Evolutionary conservation across 2,888 invertebrate species (phyloP).

Genomic region (Yponomeuta malinellus): DNA sequence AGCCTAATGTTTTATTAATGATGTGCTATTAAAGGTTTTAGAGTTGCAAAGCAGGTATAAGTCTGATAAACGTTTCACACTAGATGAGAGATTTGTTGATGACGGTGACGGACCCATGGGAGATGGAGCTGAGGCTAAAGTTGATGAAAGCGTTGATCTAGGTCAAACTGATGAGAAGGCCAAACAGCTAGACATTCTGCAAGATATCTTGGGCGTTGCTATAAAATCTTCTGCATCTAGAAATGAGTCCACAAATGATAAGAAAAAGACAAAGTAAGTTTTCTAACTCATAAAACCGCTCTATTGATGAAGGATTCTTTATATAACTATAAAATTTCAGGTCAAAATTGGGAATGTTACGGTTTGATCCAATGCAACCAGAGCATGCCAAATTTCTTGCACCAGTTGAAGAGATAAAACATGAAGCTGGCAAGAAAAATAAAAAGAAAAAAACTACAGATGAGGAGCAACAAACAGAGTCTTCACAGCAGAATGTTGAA

Average conservation of each 20-base stretch:
- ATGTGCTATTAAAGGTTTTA: slow-evolving; percentile 67
- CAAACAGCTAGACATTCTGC: slow-evolving; percentile 72
- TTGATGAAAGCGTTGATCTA: slow-evolving; percentile 53
- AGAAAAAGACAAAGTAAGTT: slow-evolving; percentile 50
- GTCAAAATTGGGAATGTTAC: slow-evolving; percentile 72
- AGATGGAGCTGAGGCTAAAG: slow-evolving; percentile 33
- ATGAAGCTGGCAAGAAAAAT: slow-evolving; percentile 42
- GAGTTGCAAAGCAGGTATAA: slow-evolving; percentile 83
- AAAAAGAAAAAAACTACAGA: slow-evolving; percentile 55
- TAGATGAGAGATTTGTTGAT: slow-evolving; percentile 84
- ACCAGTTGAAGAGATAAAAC: slow-evolving; percentile 43
- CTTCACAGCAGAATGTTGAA: slow-evolving; percentile 32
- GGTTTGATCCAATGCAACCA: slow-evolving; percentile 80
- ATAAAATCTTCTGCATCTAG: slow-evolving; percentile 38
- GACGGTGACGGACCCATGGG: slow-evolving; percentile 49
- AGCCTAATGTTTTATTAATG: not conserved
- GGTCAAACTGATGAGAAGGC: slow-evolving; percentile 62
- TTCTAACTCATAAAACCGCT: slow-evolving; percentile 11
- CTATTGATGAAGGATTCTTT: not conserved
- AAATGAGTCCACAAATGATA: slow-evolving; percentile 26
- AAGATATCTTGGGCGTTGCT: slow-evolving; percentile 71
- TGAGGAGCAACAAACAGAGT: slow-evolving; percentile 35
- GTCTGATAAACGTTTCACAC: slow-evolving; percentile 84
- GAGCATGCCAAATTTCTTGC: slow-evolving; percentile 78
- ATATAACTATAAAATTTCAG: slow-evolving; percentile 29